Evolutionary conservation across 2,888 invertebrate species (phyloP).

Genomic region (Drosophila anomalata): DNA sequence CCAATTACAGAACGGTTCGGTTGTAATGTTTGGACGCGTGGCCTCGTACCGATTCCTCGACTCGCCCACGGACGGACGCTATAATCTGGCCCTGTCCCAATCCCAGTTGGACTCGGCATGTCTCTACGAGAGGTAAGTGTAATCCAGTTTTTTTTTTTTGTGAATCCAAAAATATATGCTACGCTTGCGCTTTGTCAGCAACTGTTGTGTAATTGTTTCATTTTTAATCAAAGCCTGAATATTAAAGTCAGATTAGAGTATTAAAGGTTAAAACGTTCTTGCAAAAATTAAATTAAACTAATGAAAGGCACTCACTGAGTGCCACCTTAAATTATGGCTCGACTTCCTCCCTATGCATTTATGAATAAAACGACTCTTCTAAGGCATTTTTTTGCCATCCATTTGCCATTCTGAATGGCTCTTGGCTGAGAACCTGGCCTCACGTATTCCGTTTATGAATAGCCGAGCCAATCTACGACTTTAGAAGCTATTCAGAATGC

Average conservation of each 20-base stretch:
- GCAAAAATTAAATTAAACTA: not conserved
- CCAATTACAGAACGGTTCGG: constrained; percentile 89
- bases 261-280: not conserved
- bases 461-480: constrained; percentile 3
- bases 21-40: constrained; percentile 93
- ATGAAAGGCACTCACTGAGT: not conserved
- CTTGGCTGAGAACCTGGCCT: not conserved
- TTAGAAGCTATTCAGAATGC: not conserved
- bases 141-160: not conserved
- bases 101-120: constrained; percentile 90
- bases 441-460: constrained; percentile 17
- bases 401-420: not conserved
- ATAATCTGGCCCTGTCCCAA: constrained; percentile 90
- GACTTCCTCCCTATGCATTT: not conserved
- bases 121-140: constrained; percentile 91
- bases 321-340: not conserved
- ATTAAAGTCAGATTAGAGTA: not conserved
- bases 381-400: not conserved
- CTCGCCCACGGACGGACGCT: constrained; percentile 91
- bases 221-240: not conserved
- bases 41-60: constrained; percentile 94
- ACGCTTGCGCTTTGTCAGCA: constrained; percentile 16
- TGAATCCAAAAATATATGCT: not conserved
- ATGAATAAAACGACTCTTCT: not conserved
- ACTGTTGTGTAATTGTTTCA: not conserved